Evolutionary conservation across 2,797 vertebrate species (phyloP), one percentile per base, ranked within the genome.

Genomic region (Leptoclinus maculatus): DNA sequence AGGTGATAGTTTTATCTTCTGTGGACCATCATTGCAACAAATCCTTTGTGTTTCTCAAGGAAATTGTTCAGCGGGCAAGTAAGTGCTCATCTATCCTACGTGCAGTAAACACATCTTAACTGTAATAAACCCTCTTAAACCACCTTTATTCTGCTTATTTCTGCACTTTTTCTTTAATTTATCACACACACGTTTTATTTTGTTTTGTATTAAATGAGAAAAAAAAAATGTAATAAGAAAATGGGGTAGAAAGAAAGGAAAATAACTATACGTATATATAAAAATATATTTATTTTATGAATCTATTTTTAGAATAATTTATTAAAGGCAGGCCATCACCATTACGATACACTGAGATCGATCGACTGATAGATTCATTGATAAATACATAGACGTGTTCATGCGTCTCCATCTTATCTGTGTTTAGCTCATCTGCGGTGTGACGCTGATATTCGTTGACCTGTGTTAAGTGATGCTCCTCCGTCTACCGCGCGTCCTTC

Each of bases 401-500:
- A 3, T 29, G 0, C 9, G 0, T 38, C 10, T 59, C 2, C 3
- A 3, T 10, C 9, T 9, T 11, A 12, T 45, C 7, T 6, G n/a
- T 19, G 23, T 63, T 53, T 5, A 5, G 4, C 27, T n/a, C 1
- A 3, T 45, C 25, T 45, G 0, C 25, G 57, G 56, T 77, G 36
- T 59, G 51, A 2, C 0, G 64, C 1, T 16, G 38, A 2, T 66
- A 1, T 43, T 59, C 8, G 34, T 3, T 67, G 82, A 89, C 86
- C 87, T 82, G 78, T 1, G 53, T 49, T 56, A 21, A 67, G 76
- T 78, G 88, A 84, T 89, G 82, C 78, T 79, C 73, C 78, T 72
- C 56, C 56, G n/a, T 32, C 66, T 51, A 38, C 32, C 43, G 38
- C 43, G 38, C 67, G 39, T 43, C 51, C n/a, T 29, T 36, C 62